Conservation (phyloP, 2,113 vertebrate species). For the Scytalopus superciliaris region DNA sequence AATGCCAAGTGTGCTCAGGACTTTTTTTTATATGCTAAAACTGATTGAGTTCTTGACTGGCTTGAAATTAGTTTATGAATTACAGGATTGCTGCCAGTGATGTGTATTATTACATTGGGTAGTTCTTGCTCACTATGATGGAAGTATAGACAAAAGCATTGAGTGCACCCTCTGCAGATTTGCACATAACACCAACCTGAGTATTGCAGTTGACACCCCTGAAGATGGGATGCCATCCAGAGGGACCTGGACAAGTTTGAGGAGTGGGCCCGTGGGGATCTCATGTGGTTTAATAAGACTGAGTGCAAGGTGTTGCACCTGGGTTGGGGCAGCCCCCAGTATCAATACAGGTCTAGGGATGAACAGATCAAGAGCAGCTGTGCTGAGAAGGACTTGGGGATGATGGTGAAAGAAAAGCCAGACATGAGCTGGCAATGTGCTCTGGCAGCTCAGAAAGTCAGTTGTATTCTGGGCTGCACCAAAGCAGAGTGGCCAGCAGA, state of each 20-base stretch:
- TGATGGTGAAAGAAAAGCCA: not conserved
- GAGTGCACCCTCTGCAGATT: not conserved
- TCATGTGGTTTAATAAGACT: not conserved
- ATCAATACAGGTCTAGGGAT: not conserved
- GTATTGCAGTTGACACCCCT: not conserved
- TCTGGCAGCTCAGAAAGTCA: not conserved
- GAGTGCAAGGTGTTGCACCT: not conserved
- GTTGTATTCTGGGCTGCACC: rapidly evolving
- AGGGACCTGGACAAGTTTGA: not conserved
- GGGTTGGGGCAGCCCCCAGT: rapidly evolving
- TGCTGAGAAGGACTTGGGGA: rapidly evolving
- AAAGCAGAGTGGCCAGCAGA: not conserved
- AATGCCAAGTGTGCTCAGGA: not conserved
- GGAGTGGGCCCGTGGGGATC: not conserved
- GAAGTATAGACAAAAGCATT: not conserved
- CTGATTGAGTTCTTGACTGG: not conserved
- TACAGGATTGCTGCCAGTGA: not conserved
- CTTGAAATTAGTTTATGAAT: not conserved
- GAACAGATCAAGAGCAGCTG: too few species aligned
- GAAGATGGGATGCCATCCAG: not conserved
- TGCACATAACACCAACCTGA: not conserved
- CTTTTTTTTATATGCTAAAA: not conserved
- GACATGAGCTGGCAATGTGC: too few species aligned
- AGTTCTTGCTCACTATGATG: not conserved
- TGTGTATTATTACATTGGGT: not conserved